phyloP scores from a whole-genome alignment of 2,888 invertebrate species.

The Nomada goodeniana region DNA sequence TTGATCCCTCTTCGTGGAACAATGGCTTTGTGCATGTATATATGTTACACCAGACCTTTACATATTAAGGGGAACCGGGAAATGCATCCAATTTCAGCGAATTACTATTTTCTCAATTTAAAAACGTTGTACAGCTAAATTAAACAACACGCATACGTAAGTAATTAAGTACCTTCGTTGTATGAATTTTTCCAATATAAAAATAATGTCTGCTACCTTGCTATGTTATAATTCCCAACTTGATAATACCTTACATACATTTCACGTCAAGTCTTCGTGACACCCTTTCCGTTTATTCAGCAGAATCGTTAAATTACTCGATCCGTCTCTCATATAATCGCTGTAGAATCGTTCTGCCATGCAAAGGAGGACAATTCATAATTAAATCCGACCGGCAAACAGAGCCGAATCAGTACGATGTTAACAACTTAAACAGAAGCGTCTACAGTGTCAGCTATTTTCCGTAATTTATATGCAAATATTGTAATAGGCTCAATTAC shows the following conservation, averaged over 20 bases:
- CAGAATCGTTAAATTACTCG: too few relatives aligned
- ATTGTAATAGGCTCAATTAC: constrained; percentile 7
- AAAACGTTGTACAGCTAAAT: neutral
- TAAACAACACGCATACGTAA: neutral
- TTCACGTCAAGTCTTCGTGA: too few relatives aligned
- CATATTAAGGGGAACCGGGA: too few relatives aligned
- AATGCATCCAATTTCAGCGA: neutral
- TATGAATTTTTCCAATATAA: too few relatives aligned
- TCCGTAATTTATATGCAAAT: neutral
- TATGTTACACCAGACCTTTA: neutral
- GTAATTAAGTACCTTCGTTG: neutral
- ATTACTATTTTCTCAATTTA: neutral
- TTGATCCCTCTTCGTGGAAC: constrained; percentile 5
- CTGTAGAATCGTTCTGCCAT: neutral
- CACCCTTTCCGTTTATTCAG: too few relatives aligned
- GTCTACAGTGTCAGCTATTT: constrained; percentile 16
- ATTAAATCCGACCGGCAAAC: neutral
- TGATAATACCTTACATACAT: too few relatives aligned
- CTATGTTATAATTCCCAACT: too few relatives aligned
- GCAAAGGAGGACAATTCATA: neutral
- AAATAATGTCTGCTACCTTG: too few relatives aligned
- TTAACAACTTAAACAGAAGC: constrained; percentile 21
- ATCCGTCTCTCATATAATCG: neutral
- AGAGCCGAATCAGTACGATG: neutral
- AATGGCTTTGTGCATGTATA: too few relatives aligned